Evolutionary conservation across 2,113 vertebrate species (phyloP).

Genomic region (Pelmatolapia mariae): DNA sequence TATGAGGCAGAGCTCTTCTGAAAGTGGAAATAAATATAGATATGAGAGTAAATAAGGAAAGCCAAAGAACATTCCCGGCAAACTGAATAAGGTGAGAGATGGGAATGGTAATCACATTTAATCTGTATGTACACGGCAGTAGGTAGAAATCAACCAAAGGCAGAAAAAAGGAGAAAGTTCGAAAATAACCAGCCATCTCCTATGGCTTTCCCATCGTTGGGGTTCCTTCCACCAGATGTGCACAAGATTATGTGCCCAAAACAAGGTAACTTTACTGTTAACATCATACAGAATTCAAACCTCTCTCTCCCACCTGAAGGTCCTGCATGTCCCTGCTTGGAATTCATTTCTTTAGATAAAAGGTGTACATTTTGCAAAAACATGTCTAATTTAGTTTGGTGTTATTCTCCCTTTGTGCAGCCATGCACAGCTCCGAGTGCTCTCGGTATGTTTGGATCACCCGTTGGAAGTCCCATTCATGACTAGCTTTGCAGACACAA

Average conservation of each 20-base stretch:
- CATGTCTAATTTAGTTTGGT: neutral
- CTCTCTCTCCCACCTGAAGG: fast-evolving
- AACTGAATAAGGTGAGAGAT: neutral
- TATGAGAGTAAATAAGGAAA: neutral
- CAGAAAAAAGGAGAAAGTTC: neutral
- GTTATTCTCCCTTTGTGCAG: neutral
- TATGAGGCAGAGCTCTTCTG: neutral
- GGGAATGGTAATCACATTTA: neutral
- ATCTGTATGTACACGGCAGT: neutral
- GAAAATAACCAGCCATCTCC: neutral
- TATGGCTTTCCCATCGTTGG: neutral
- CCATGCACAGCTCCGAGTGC: neutral
- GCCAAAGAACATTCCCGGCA: neutral
- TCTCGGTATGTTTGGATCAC: neutral
- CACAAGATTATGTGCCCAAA: neutral
- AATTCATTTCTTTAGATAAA: neutral
- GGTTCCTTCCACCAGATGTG: neutral
- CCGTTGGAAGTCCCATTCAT: neutral
- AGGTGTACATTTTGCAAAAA: neutral
- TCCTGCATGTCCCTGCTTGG: neutral
- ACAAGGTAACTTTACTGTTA: neutral
- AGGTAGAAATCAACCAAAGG: neutral
- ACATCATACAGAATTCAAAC: neutral
- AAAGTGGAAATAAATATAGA: neutral
- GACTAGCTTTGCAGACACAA: neutral